Base-by-base conservation (phyloP, 2,888 invertebrate species). In the Frankliniella intonsa region DNA sequence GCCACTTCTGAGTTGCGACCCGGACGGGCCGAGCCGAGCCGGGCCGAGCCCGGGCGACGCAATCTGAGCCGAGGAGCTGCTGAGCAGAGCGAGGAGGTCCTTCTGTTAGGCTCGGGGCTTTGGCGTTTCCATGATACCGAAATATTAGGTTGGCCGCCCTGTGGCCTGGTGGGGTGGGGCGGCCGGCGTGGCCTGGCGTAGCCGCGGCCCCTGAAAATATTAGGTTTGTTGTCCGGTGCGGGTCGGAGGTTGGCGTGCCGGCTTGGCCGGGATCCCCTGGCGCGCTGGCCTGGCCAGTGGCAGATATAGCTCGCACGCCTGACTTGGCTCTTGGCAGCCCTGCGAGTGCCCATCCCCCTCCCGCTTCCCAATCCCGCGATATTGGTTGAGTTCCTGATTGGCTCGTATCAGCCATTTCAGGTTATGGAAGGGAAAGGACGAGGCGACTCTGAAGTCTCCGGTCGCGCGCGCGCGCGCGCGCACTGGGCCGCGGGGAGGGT, bases 1-100 rank as follows among this genome's bases (percentile, higher is more conserved):
- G n/a, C 62, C 55, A 62, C 62, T 62, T n/a, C 62, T 62, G n/a
- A 62, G 62, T 62, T 62, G 62, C 17, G 62, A 62, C 62, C 55
- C 55, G 17, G 55, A 1, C 55, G 14, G 7, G 62, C n/a, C 62
- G 0, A 17, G 62, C n/a, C 62, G 3, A 76, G 69, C 25, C 69
- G 12, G 9, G 69, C 25, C 69, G 69, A 25, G 69, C 69, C 25
- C 25, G 25, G 69, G 12, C 25, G 69, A 2, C 22, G 22, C 69
- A 22, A 69, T 11, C 69, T 11, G 69, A n/a, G 69, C 69, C 69
- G 69, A 11, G 69, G 38, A 38, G 38, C 38, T 38, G 38, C 69
- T 10, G 22, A 8, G 69, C 69, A n/a, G 69, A 22, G 69, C 69
- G 69, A 11, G 38, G 38, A 38, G 69, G 62, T 17, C 69, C 69